A percentile compares a stretch with the other conserved stretches of the same genome.
Evolutionary conservation across 1,140 invertebrate genomes (phyloP).

Genomic region (Diorhabda carinulata): DNA sequence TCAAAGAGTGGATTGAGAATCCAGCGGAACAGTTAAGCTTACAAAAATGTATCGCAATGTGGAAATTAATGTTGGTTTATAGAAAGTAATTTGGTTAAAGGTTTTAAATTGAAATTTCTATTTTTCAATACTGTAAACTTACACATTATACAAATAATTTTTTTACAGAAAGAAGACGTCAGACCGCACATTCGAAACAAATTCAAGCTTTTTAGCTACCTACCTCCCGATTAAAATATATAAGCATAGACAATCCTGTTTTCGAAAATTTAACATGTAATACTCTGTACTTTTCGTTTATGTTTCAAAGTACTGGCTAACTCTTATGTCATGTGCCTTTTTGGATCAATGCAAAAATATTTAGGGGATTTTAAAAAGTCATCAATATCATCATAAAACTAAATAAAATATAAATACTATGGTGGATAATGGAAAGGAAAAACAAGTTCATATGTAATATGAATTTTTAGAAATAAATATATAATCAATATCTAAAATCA

Average conservation of each 20-base stretch:
- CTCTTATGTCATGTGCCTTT: conserved; percentile 29
- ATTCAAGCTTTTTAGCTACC: conserved; percentile 82
- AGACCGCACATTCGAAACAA: conserved; percentile 84
- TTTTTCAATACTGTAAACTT: too few species aligned
- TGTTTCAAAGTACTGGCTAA: conserved; percentile 40
- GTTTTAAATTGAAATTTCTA: too few species aligned
- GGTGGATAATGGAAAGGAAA: neutral
- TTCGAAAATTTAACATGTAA: conserved; percentile 15
- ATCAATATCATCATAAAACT: neutral
- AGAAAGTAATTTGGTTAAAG: too few species aligned
- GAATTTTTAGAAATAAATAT: too few species aligned
- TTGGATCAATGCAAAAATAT: conserved; percentile 7
- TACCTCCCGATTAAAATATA: conserved; percentile 73
- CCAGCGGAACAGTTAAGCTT: too few species aligned
- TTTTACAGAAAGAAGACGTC: conserved; percentile 82
- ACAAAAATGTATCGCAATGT: too few species aligned
- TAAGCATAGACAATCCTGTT: conserved; percentile 36
- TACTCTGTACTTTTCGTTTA: conserved; percentile 28
- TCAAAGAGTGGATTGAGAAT: too few species aligned
- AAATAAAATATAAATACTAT: neutral
- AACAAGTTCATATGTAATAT: too few species aligned
- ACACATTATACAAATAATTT: conserved; percentile 19
- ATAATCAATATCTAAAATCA: too few species aligned
- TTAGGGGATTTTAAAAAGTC: neutral
- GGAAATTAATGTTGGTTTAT: too few species aligned